Percentiles rank a stretch among this genome's conserved stretches.
phyloP scores from a whole-genome alignment of 2,113 vertebrate species.

The human (Homo sapiens) region DNA sequence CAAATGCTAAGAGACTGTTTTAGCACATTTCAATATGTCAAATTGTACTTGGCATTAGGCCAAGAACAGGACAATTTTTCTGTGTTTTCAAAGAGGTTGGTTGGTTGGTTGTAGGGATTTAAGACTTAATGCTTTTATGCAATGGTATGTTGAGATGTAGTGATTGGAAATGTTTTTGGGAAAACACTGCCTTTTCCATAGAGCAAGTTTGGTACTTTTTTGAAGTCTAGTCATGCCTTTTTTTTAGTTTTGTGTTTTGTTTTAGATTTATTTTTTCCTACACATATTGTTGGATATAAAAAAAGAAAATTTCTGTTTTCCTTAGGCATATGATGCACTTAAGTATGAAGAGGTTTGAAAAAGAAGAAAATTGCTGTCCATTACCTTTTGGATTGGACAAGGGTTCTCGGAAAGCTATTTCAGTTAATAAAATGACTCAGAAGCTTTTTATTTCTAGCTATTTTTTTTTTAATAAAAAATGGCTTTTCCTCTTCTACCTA shows the following conservation, averaged over 20 bases:
- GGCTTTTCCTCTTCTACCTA: not conserved
- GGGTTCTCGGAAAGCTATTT: not conserved
- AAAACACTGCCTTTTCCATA: conserved; percentile 30
- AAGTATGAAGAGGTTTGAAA: conserved; percentile 1
- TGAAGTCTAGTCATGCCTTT: not conserved
- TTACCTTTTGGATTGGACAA: conserved; percentile 42
- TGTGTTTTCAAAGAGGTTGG: conserved; percentile 39
- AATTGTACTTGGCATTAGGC: conserved; percentile 6
- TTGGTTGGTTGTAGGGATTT: conserved; percentile 5
- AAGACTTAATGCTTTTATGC: not conserved
- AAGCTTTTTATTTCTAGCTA: conserved; percentile 42
- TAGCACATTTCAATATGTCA: conserved; percentile 47
- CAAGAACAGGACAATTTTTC: conserved; percentile 9
- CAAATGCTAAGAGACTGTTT: conserved; percentile 25
- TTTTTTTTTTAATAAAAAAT: not conserved
- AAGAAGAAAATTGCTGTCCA: conserved; percentile 31
- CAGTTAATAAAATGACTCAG: conserved; percentile 35
- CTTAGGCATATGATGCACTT: conserved; percentile 27
- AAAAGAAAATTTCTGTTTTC: conserved; percentile 41
- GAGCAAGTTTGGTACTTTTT: not conserved
- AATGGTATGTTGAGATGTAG: not conserved
- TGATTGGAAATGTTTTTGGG: conserved; percentile 15
- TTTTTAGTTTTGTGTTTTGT: conserved; percentile 33
- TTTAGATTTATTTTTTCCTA: conserved; percentile 50
- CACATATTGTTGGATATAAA: not conserved